Evolutionary conservation across 2,113 vertebrate genomes (phyloP).

Genomic region (Alosa alosa): DNA sequence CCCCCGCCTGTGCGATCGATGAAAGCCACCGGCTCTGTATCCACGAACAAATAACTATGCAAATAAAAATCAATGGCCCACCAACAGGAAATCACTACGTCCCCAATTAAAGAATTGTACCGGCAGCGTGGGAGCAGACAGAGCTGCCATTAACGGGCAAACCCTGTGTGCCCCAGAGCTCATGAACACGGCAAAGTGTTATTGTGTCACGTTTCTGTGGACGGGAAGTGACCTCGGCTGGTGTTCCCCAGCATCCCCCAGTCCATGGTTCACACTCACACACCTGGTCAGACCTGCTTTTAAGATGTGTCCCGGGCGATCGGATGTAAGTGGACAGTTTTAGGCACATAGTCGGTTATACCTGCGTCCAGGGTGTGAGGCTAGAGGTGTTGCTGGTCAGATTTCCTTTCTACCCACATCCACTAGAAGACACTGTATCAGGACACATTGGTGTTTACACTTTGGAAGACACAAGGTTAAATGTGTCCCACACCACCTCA

Average conservation of each 20-base stretch:
- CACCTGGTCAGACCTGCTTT: not conserved
- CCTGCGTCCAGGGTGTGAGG: no score
- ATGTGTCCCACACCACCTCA: no score
- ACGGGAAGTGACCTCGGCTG: no score
- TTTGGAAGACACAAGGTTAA: no score
- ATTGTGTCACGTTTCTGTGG: not conserved
- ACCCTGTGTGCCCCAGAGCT: not conserved
- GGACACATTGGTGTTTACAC: no score
- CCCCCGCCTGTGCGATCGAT: slow-evolving; percentile 57
- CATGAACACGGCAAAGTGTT: not conserved
- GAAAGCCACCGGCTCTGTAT: slow-evolving; percentile 63
- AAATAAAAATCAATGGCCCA: slow-evolving; percentile 76
- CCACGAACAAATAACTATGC: slow-evolving; percentile 75
- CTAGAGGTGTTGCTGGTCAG: no score
- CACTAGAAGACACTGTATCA: no score
- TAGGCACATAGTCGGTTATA: no score
- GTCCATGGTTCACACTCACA: not conserved
- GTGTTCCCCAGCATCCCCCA: no score
- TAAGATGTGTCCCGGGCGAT: no score
- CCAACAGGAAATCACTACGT: slow-evolving; percentile 72
- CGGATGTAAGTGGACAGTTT: no score
- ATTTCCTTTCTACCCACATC: no score
- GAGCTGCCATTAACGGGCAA: slow-evolving; percentile 11
- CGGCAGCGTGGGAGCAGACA: slow-evolving; percentile 36
- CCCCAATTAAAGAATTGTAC: slow-evolving; percentile 66